Evolutionary conservation across 1,140 invertebrate genomes (phyloP).

Genomic region (Pogonomyrmex barbatus): DNA sequence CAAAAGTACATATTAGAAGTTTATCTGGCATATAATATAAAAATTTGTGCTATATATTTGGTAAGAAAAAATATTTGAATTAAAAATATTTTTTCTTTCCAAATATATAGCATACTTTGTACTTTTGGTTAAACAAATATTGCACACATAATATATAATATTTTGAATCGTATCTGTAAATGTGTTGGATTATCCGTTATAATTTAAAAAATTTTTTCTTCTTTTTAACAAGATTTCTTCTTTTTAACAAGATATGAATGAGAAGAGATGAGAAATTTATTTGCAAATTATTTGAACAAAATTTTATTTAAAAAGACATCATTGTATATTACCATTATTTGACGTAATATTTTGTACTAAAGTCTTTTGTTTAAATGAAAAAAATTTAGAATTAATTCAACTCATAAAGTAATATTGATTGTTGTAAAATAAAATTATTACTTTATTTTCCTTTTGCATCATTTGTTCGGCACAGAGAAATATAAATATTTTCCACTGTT

Average conservation of each 20-base stretch:
- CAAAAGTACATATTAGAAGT: not conserved
- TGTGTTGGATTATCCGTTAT: too few relatives aligned
- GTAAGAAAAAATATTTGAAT: not conserved
- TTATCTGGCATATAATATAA: not conserved
- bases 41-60: not conserved
- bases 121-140: not conserved
- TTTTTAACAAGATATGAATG: not conserved
- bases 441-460: not conserved
- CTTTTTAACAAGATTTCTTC: not conserved
- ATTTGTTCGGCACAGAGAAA: not conserved
- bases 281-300: not conserved
- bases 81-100: not conserved
- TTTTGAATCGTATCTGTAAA: not conserved
- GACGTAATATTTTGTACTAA: not conserved
- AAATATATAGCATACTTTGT: not conserved
- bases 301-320: constrained; percentile 12
- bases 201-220: not conserved
- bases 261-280: constrained; percentile 18
- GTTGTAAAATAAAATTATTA: constrained; percentile 31
- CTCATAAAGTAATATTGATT: constrained; percentile 32
- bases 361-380: constrained; percentile 11
- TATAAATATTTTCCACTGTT: constrained; percentile 34
- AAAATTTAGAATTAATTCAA: not conserved
- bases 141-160: not conserved
- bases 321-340: not conserved